Evolutionary conservation across 2,113 vertebrate species (phyloP).

Genomic region (Poecile atricapillus): DNA sequence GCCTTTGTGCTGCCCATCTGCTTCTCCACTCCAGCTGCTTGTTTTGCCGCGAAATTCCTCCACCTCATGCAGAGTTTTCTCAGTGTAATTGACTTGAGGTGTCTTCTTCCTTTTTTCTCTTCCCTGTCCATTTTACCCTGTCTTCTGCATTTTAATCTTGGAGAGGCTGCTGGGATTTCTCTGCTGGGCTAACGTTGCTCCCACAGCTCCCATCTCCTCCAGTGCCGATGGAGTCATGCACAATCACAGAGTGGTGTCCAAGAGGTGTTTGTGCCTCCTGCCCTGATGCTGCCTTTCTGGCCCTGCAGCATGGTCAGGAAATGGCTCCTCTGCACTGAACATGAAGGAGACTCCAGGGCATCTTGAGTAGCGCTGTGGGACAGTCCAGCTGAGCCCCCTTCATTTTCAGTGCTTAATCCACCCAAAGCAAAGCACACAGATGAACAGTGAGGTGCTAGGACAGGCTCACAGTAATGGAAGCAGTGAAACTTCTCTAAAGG

Average conservation of each 20-base stretch:
- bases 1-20: not conserved
- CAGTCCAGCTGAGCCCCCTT: not conserved
- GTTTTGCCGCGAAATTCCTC: not conserved
- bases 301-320: rapidly evolving
- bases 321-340: not conserved
- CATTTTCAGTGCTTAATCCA: not conserved
- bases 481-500: not conserved
- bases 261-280: not conserved
- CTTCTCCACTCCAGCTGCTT: not conserved
- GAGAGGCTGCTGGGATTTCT: not conserved
- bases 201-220: not conserved
- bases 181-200: not conserved
- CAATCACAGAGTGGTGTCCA: rapidly evolving
- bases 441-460: not conserved
- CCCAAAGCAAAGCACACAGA: not conserved
- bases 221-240: not conserved
- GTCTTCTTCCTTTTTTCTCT: not conserved
- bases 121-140: not conserved
- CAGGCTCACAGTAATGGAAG: not conserved
- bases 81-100: not conserved
- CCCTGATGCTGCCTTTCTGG: not conserved
- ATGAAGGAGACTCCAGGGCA: not conserved
- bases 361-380: not conserved
- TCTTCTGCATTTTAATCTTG: not conserved
- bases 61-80: not conserved